Evolutionary conservation across 2,888 invertebrate species (phyloP).

Genomic region (Oscheius sp.): DNA sequence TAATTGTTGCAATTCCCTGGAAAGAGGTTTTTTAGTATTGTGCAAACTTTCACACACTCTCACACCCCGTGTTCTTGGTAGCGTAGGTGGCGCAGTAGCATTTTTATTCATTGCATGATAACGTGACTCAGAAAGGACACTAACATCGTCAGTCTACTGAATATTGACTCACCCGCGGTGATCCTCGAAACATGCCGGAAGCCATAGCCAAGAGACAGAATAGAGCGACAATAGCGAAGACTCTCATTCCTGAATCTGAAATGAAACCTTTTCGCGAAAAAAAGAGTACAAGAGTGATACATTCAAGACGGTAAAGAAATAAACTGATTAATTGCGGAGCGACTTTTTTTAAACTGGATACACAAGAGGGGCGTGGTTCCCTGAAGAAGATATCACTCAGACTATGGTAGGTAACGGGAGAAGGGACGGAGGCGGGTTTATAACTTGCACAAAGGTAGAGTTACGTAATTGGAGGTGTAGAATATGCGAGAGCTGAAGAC

Average conservation of each 20-base stretch:
- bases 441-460: slow-evolving; percentile 4
- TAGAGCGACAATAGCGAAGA: slow-evolving; percentile 4
- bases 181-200: slow-evolving; percentile 19
- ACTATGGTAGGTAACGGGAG: not conserved
- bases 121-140: not conserved
- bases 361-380: not conserved
- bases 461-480: not conserved
- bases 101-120: not conserved
- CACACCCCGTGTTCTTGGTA: not conserved
- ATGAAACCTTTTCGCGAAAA: not conserved
- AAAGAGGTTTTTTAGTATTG: no score
- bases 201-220: slow-evolving; percentile 21
- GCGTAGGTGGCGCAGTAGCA: not conserved
- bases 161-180: slow-evolving; percentile 6
- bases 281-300: no score
- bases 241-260: slow-evolving; percentile 18
- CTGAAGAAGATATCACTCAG: not conserved
- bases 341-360: not conserved
- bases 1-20: slow-evolving; percentile 31
- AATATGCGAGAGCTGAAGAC: not conserved
- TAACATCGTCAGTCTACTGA: no score
- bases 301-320: no score
- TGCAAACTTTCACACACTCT: no score
- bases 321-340: no score
- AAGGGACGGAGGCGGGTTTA: slow-evolving; percentile 7